Evolutionary conservation across 2,888 invertebrate species (phyloP).

Genomic region (Ochropleura plecta): DNA sequence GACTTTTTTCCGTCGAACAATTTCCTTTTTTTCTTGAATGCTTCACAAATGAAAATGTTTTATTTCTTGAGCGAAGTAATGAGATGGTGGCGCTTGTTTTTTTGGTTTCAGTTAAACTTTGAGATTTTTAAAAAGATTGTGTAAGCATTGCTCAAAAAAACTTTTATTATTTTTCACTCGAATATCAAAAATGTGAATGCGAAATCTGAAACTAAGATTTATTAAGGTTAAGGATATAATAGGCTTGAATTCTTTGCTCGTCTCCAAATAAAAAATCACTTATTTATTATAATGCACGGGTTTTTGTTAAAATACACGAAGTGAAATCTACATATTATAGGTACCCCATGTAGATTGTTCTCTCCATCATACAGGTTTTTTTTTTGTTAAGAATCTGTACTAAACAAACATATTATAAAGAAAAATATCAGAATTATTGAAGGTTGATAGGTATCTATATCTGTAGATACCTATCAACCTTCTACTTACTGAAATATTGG

Average conservation of each 20-base stretch:
- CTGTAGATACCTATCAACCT: too few relatives aligned
- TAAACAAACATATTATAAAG: too few relatives aligned
- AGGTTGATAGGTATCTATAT: too few relatives aligned
- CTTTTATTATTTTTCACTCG: background rate
- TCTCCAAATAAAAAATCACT: background rate
- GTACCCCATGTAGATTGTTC: too few relatives aligned
- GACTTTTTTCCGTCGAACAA: conserved; percentile 43
- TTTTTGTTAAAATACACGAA: background rate
- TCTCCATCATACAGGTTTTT: too few relatives aligned
- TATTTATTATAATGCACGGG: background rate
- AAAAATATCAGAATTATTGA: too few relatives aligned
- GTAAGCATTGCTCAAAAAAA: background rate
- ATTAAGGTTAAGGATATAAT: background rate
- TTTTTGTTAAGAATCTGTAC: too few relatives aligned
- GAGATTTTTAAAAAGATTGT: conserved; percentile 9
- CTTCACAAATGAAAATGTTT: conserved; percentile 45
- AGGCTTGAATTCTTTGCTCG: background rate
- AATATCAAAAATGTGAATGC: background rate
- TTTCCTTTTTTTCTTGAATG: conserved; percentile 35
- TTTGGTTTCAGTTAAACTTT: conserved; percentile 9
- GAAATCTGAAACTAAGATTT: background rate
- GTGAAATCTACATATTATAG: too few relatives aligned
- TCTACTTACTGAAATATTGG: too few relatives aligned
- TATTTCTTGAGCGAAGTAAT: conserved; percentile 22
- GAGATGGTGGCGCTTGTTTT: conserved; percentile 6